Evolutionary conservation across 1,140 invertebrate genomes (phyloP), one percentile per base, ranked within the genome.

Genomic region (Brachionus paranguensis): DNA sequence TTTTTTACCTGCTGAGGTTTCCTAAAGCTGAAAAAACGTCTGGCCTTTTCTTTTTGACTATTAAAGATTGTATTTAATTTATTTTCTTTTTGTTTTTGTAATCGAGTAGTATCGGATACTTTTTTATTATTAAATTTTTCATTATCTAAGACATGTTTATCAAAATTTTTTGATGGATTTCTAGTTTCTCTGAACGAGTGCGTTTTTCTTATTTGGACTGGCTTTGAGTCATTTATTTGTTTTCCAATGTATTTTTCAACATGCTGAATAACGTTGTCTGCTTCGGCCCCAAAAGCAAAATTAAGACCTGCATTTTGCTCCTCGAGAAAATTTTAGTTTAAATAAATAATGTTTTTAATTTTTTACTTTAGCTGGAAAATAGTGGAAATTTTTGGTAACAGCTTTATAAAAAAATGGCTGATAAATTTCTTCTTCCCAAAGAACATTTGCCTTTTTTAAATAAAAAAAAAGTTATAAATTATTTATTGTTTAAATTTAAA

Each of bases 381-480:
- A 76, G 50, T 76, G 72, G 50, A 76, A 76, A 50, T 76, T 76
- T 50, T 47, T 50, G 3, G 17, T 76, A 27, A 76, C 27, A 14
- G 11, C 47, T 27, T 29, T 27, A 12, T 76, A 76, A 11, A 3
- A 14, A 12, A 76, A 76, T 50, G 72, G 72, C 24, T 2, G 1
- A 27, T 76, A 76, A 11, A 76, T 50, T 27, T 76, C 72, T 76
- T 76, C 20, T 76, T 76, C 72, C 72, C 72, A 76, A 29, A 76
- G 24, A 1, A 76, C 27, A 11, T 76, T 47, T 7, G 20, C 41
- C 72, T 76, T 53, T 1, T 1, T 27, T 37, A n/a, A 45, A 14
- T 5, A n/a, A 70, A 33, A 7, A 70, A 17, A 14, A 70, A 70
- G 29, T 3, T 33, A 0, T 70, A 45, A 72, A 72, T 41, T 72